Evolutionary conservation across 2,888 invertebrate genomes (phyloP).

Genomic region (Drosophila pegasa): DNA sequence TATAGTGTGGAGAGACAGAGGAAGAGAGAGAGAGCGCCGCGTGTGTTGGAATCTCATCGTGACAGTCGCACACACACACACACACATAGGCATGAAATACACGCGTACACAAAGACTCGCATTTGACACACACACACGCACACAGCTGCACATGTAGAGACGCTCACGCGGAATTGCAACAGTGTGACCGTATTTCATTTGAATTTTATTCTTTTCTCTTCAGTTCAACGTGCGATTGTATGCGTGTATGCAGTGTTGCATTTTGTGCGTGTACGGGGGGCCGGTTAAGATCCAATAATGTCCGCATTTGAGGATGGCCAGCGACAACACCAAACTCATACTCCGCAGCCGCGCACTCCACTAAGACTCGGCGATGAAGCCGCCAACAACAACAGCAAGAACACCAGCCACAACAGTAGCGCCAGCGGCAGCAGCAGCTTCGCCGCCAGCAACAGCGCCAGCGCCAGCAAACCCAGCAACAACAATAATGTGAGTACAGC

Average conservation of each 20-base stretch:
- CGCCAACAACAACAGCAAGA: constrained; percentile 37
- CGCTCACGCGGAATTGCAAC: constrained; percentile 48
- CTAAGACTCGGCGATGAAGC: constrained; percentile 29
- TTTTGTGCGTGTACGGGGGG: constrained; percentile 42
- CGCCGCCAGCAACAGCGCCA: not conserved
- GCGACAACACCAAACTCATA: constrained; percentile 12
- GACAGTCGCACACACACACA: constrained; percentile 19
- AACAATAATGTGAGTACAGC: constrained; percentile 69
- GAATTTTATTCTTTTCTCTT: constrained; percentile 23
- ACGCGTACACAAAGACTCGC: constrained; percentile 18
- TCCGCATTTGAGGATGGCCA: constrained; percentile 63
- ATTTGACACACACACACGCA: constrained; percentile 12
- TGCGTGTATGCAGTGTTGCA: constrained; percentile 43
- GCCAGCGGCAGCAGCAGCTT: constrained; percentile 6
- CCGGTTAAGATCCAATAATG: constrained; percentile 69
- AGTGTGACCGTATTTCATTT: constrained; percentile 60
- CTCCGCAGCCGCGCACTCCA: constrained; percentile 37
- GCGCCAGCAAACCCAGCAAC: constrained; percentile 4
- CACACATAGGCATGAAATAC: not conserved
- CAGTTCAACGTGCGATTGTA: constrained; percentile 22
- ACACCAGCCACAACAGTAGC: constrained; percentile 44
- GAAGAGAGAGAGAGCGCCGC: constrained; percentile 48
- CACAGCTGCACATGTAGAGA: constrained; percentile 2
- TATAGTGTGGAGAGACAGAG: constrained; percentile 1
- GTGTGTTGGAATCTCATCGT: constrained; percentile 58